Conservation (phyloP, 2,797 vertebrate species). For the Aulostomus chinensis region DNA sequence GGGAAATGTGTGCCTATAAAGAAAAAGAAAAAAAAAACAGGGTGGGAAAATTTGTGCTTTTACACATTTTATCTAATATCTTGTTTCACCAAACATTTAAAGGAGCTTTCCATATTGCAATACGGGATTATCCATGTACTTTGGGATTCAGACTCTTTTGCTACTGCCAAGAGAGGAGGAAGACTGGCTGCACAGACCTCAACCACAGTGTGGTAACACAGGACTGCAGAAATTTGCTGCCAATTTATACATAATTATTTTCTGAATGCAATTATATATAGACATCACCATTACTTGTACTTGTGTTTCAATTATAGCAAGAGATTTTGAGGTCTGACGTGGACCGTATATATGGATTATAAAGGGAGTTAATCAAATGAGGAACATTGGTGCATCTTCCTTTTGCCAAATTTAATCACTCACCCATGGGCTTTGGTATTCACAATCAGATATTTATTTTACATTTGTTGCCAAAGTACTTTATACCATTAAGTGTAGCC, state of each 20-base stretch:
- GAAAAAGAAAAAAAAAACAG: constrained; percentile 79
- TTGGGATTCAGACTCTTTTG: constrained; percentile 78
- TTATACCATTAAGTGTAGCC: constrained; percentile 25
- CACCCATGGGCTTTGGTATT: constrained; percentile 17
- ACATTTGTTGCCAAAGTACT: constrained; percentile 50
- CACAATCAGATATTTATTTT: constrained; percentile 40
- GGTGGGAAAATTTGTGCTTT: constrained; percentile 74
- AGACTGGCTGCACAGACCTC: constrained; percentile 63
- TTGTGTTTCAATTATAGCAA: constrained; percentile 62
- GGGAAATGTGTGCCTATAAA: constrained; percentile 86
- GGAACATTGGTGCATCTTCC: constrained; percentile 37
- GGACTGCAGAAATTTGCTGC: constrained; percentile 75
- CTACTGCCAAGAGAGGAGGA: constrained; percentile 68
- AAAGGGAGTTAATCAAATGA: constrained; percentile 58
- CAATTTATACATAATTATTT: constrained; percentile 79
- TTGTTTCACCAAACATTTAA: constrained; percentile 69
- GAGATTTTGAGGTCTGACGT: constrained; percentile 47
- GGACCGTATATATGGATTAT: constrained; percentile 47
- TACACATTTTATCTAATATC: constrained; percentile 71
- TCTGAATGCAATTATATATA: constrained; percentile 79
- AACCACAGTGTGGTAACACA: constrained; percentile 52
- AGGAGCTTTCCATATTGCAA: constrained; percentile 85
- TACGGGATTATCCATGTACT: constrained; percentile 80
- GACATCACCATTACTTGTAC: constrained; percentile 61
- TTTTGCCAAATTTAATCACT: constrained; percentile 47